Evolutionary conservation across 1,140 invertebrate species (phyloP).

Genomic region (Apocrypta bakeri): DNA sequence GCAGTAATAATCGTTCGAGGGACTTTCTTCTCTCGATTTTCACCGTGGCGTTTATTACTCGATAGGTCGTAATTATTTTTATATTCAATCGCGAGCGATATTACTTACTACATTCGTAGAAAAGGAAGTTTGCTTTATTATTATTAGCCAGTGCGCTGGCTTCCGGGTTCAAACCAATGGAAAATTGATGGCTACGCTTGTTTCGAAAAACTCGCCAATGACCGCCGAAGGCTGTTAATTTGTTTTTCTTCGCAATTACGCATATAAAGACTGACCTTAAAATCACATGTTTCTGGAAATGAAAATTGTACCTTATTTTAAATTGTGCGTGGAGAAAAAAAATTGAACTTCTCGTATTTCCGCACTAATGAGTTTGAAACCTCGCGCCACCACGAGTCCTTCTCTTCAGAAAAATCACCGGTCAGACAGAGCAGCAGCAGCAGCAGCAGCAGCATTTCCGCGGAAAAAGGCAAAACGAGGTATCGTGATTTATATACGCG

Average conservation of each 20-base stretch:
- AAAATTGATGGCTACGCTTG: background rate
- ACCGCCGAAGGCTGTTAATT: no score
- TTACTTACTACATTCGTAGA: background rate
- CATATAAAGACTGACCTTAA: no score
- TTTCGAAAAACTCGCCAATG: background rate
- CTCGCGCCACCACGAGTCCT: background rate
- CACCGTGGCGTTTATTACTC: constrained; percentile 20
- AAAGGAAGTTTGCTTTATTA: background rate
- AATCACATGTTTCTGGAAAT: no score
- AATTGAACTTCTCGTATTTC: background rate
- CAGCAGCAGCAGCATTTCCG: background rate
- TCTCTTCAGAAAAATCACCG: background rate
- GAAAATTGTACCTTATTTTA: no score
- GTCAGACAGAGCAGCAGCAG: background rate
- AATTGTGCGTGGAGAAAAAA: no score
- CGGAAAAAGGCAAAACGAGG: constrained; percentile 6
- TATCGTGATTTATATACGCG: constrained; percentile 41
- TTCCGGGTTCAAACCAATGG: background rate
- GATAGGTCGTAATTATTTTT: constrained; percentile 9
- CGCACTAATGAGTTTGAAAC: background rate
- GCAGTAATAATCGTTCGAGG: background rate
- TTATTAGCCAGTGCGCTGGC: background rate
- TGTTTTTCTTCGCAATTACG: no score
- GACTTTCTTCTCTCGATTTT: background rate
- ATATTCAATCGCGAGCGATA: background rate